These are phyloP conservation scores for Drosophila algonquin DNA, from an alignment of 2,888 invertebrate species.

Conservation along the genomic window DNA sequence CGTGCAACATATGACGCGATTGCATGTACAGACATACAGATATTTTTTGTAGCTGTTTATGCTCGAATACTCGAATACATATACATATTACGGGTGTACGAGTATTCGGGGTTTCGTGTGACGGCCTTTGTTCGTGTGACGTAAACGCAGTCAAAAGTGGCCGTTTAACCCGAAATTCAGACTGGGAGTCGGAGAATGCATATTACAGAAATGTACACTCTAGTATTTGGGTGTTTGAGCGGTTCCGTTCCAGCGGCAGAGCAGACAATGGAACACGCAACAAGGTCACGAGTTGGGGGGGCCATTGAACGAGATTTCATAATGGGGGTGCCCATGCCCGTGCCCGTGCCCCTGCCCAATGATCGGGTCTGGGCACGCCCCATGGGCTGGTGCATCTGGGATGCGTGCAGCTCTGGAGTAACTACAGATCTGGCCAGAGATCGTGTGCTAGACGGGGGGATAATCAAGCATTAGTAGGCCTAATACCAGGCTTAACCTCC, in stretches of 20 bases:
- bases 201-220: constrained; percentile 14
- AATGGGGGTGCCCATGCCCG: constrained; percentile 41
- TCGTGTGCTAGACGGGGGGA: constrained; percentile 63
- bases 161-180: constrained; percentile 48
- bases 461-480: constrained; percentile 47
- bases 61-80: neutral
- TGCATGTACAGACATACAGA: constrained; percentile 45
- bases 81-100: constrained; percentile 10
- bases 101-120: constrained; percentile 3
- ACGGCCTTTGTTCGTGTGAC: constrained; percentile 63
- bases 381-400: constrained; percentile 26
- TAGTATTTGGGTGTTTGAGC: constrained; percentile 1
- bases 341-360: too few species aligned
- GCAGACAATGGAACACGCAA: constrained; percentile 63
- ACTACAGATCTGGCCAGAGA: constrained; percentile 45
- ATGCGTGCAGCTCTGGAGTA: constrained; percentile 46
- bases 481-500: constrained; percentile 48
- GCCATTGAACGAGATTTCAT: constrained; percentile 63
- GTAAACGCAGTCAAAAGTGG: constrained; percentile 71
- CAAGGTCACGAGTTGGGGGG: constrained; percentile 69
- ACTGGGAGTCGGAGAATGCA: constrained; percentile 6
- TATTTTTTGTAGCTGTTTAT: constrained; percentile 39
- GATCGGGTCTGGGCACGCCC: constrained; percentile 52
- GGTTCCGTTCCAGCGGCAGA: constrained; percentile 26
- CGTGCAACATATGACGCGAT: constrained; percentile 56